A percentile compares a stretch with the other conserved stretches of the same genome.
These are phyloP conservation scores for Pachyuromys duprasi DNA, from an alignment of 2,797 vertebrate genomes.

Conservation along the genomic window DNA sequence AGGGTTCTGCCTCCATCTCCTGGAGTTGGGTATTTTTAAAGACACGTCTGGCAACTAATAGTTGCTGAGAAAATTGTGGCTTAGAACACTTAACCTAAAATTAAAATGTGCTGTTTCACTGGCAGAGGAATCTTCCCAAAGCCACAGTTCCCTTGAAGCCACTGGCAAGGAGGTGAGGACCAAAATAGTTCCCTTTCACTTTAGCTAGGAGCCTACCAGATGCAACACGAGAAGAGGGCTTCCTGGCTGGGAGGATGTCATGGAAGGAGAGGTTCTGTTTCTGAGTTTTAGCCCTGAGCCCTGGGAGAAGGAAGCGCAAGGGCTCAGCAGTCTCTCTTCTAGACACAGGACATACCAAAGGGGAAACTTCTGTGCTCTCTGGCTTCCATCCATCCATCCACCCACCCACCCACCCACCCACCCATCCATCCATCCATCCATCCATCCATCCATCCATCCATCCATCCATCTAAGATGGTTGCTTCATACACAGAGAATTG, in stretches of 20 bases:
- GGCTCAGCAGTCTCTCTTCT: not conserved
- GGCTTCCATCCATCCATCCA: fast-evolving
- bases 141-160: not conserved
- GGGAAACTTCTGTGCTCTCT: fast-evolving
- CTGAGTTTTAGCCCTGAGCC: fast-evolving
- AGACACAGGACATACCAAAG: fast-evolving
- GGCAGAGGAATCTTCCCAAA: constrained; percentile 33
- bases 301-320: not conserved
- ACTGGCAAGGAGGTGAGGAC: constrained; percentile 3
- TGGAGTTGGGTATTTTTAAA: constrained; percentile 43
- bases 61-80: constrained; percentile 72
- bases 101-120: constrained; percentile 42
- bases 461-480: fast-evolving
- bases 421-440: not conserved
- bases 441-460: not conserved
- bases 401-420: fast-evolving
- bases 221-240: not conserved
- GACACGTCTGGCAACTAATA: constrained; percentile 51
- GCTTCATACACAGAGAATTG: not conserved
- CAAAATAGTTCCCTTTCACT: not conserved
- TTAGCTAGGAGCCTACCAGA: not conserved
- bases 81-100: constrained; percentile 55
- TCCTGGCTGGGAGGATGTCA: not conserved
- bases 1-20: not conserved
- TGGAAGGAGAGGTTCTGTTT: not conserved